Percentiles rank a stretch among this genome's conserved stretches.
Conservation (phyloP, 2,797 vertebrate genomes). For the Eidolon dupreanum region DNA sequence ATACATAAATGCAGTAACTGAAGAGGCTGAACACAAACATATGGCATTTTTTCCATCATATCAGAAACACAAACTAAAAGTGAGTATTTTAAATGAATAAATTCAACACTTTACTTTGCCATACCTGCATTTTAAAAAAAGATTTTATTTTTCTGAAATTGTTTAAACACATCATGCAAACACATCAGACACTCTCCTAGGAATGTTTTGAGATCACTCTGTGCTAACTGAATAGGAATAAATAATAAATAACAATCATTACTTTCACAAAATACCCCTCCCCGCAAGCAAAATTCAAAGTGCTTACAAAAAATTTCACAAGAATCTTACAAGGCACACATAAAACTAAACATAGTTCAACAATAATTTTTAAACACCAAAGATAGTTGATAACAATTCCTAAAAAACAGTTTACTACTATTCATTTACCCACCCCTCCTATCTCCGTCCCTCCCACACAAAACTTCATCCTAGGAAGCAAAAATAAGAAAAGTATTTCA, state of each 20-base stretch:
- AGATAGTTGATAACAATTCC: neutral
- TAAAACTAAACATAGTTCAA: constrained; percentile 57
- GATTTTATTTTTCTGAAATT: constrained; percentile 49
- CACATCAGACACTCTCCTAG: constrained; percentile 29
- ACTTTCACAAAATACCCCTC: constrained; percentile 63
- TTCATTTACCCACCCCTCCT: constrained; percentile 30
- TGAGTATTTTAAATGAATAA: constrained; percentile 52
- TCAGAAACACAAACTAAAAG: constrained; percentile 61
- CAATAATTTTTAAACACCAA: constrained; percentile 59
- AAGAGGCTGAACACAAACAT: constrained; percentile 53
- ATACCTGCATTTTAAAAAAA: constrained; percentile 52
- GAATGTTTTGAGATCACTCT: constrained; percentile 69
- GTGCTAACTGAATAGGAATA: constrained; percentile 70
- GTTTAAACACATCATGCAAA: constrained; percentile 72
- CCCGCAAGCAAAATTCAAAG: constrained; percentile 66
- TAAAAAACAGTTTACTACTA: constrained; percentile 6
- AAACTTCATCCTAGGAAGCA: constrained; percentile 54
- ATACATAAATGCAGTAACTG: constrained; percentile 51
- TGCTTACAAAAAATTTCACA: constrained; percentile 74
- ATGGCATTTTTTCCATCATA: constrained; percentile 46
- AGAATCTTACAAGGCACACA: constrained; percentile 75
- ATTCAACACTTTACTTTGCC: constrained; percentile 49
- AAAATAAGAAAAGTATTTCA: constrained; percentile 67
- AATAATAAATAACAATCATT: constrained; percentile 76
- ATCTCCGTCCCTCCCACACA: neutral